Conservation (phyloP, 2,888 invertebrate genomes). For the Tenthredo notha region DNA sequence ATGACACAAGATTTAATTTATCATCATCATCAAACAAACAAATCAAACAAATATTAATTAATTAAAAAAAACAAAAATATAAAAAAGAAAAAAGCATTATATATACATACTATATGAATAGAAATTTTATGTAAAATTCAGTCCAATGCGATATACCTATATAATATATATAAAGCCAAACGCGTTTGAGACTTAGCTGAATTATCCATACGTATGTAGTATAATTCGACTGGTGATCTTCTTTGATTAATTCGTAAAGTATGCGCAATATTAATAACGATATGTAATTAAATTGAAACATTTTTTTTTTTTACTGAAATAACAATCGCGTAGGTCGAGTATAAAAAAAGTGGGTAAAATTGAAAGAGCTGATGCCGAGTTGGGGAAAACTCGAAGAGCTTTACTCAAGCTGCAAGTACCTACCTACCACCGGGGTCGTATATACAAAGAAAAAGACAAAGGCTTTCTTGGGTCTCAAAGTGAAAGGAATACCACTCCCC, state of each 20-base stretch:
- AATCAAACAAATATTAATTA: neutral
- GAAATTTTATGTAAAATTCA: conserved; percentile 24
- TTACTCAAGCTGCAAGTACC: neutral
- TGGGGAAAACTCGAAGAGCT: conserved; percentile 17
- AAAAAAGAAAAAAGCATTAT: neutral
- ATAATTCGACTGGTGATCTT: neutral
- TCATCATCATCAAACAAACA: conserved; percentile 15
- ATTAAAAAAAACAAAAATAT: neutral
- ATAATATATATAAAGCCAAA: neutral
- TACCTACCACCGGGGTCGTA: neutral
- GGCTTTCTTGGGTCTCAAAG: conserved; percentile 25
- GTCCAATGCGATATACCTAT: conserved; percentile 21
- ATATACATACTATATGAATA: conserved; percentile 5
- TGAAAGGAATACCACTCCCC: conserved; percentile 22
- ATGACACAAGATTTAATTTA: conserved; percentile 70
- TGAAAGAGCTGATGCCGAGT: conserved; percentile 15
- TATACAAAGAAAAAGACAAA: conserved; percentile 32
- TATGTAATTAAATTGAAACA: neutral
- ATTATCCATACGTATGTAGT: neutral
- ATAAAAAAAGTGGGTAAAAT: neutral
- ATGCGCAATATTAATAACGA: neutral
- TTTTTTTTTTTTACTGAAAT: conserved; percentile 23
- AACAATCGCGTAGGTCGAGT: neutral
- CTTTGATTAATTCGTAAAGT: neutral
- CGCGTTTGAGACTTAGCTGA: conserved; percentile 44